Percentiles rank a stretch among this genome's conserved stretches.
Conservation (phyloP, 2,113 vertebrate genomes). For the Hippolais icterina region DNA sequence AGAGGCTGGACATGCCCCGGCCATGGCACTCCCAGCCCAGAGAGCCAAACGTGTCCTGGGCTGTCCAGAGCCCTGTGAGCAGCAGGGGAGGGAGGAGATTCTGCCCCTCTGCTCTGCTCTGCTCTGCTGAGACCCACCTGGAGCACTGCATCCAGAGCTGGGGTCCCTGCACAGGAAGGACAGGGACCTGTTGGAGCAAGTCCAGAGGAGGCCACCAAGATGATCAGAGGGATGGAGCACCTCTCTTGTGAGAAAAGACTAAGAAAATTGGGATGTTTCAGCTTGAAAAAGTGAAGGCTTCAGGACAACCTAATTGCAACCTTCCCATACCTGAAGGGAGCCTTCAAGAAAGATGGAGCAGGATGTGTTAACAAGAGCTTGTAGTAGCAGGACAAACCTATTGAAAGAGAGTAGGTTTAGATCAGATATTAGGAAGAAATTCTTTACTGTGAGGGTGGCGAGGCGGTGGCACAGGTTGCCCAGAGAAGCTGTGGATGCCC, state of each 20-base stretch:
- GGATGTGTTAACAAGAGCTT: not conserved
- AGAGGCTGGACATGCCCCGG: not conserved
- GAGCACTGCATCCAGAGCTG: not conserved
- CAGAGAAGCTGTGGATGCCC: not conserved
- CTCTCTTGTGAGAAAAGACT: not conserved
- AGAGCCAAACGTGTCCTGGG: no score
- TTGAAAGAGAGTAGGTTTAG: not conserved
- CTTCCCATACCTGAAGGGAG: not conserved
- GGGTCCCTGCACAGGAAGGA: not conserved
- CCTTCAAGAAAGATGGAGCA: not conserved
- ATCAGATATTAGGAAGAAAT: not conserved
- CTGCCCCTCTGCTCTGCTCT: no score
- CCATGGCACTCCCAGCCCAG: no score
- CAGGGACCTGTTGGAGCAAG: rapidly evolving
- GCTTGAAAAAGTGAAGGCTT: not conserved
- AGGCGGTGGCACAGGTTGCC: not conserved
- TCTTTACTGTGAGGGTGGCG: not conserved
- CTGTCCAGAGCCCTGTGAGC: no score
- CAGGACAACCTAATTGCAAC: not conserved
- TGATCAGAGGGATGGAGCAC: not conserved
- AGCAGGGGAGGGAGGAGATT: no score
- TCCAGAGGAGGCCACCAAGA: not conserved
- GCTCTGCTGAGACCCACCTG: not conserved
- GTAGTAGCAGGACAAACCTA: not conserved
- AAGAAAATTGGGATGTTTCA: not conserved